phyloP scores from a whole-genome alignment of 1,140 invertebrate species.

The Drosophila erecta region DNA sequence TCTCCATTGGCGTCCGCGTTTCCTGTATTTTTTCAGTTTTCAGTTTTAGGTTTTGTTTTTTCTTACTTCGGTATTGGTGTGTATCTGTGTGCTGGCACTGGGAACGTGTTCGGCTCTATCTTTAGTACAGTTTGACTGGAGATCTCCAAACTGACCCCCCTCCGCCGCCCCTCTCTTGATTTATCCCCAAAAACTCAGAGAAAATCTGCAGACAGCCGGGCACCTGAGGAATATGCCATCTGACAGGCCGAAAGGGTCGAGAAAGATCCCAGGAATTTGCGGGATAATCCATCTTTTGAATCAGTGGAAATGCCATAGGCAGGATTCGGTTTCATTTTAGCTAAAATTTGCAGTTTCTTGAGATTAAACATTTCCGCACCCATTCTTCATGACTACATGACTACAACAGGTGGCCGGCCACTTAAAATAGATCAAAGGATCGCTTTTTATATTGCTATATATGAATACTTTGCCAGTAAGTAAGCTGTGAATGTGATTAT shows the following conservation, averaged over 20 bases:
- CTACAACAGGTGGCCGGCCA: neutral
- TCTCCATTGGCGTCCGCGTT: conserved; percentile 56
- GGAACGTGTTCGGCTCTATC: conserved; percentile 71
- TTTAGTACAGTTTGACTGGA: conserved; percentile 75
- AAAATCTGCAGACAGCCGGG: conserved; percentile 7
- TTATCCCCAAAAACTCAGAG: conserved; percentile 19
- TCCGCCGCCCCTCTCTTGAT: conserved; percentile 11
- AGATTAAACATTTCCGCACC: neutral
- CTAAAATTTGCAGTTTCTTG: neutral
- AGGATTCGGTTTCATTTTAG: neutral
- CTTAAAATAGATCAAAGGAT: neutral
- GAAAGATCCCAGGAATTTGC: conserved; percentile 12
- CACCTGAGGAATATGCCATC: conserved; percentile 20
- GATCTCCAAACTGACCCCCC: conserved; percentile 18
- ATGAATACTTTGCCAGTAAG: no score
- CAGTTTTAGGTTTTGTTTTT: neutral
- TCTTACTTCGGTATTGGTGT: conserved; percentile 4
- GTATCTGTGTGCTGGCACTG: conserved; percentile 34
- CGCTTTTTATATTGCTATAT: no score
- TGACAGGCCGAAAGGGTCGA: conserved; percentile 16
- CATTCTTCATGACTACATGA: neutral
- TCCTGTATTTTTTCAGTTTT: conserved; percentile 60
- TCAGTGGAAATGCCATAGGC: conserved; percentile 7
- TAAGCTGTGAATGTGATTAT: no score
- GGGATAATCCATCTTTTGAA: conserved; percentile 33